These are phyloP conservation scores for Cryptotermes secundus DNA, from an alignment of 1,140 invertebrate species.

Conservation along the genomic window DNA sequence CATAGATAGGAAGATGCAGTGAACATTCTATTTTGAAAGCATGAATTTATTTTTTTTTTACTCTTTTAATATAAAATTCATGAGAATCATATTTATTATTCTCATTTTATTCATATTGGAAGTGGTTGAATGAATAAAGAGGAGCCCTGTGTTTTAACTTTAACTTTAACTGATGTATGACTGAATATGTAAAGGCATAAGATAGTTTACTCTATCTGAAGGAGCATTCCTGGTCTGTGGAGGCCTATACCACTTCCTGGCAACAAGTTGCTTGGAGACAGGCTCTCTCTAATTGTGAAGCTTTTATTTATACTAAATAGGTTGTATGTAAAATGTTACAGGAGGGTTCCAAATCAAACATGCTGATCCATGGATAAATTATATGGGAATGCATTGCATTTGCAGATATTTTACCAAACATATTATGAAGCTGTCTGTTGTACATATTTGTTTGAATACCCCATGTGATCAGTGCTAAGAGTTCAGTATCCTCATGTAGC, in stretches of 20 bases:
- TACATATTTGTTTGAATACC: constrained; percentile 12
- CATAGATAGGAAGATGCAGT: too few species aligned
- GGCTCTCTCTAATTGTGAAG: background rate
- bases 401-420: background rate
- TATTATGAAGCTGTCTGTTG: background rate
- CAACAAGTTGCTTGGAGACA: background rate
- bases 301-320: background rate
- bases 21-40: too few species aligned
- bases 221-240: background rate
- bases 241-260: constrained; percentile 4
- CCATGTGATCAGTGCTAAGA: background rate
- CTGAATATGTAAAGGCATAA: background rate
- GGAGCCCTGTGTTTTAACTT: background rate
- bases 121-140: too few species aligned
- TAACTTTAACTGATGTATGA: background rate
- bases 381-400: constrained; percentile 8
- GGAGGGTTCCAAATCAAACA: constrained; percentile 14
- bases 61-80: too few species aligned
- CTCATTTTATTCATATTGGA: too few species aligned
- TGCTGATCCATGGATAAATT: background rate
- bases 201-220: background rate
- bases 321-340: background rate
- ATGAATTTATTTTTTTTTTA: too few species aligned
- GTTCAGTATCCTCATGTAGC: background rate
- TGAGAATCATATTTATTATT: too few species aligned